phyloP scores from a whole-genome alignment of 2,888 invertebrate species.

The Eupithecia abbreviata region DNA sequence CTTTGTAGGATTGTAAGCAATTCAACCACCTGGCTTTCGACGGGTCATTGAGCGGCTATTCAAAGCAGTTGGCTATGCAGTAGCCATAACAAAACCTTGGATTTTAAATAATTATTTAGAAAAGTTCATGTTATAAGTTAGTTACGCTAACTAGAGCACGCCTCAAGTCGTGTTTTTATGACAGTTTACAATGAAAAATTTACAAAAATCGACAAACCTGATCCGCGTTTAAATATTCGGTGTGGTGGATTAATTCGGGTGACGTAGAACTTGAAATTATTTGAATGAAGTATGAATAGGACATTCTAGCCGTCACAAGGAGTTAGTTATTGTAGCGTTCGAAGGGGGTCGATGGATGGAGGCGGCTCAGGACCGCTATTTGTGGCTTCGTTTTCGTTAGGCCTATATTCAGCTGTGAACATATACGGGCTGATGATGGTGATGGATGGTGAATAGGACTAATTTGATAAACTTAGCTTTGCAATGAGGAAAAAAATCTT shows the following conservation, averaged over 20 bases:
- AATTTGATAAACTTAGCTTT: neutral
- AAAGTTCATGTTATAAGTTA: neutral
- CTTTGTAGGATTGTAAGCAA: slow-evolving; percentile 45
- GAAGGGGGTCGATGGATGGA: no score
- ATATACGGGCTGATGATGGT: no score
- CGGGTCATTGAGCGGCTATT: slow-evolving; percentile 39
- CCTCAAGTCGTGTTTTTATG: neutral
- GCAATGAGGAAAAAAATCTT: neutral
- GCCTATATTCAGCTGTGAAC: no score
- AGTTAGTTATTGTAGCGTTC: no score
- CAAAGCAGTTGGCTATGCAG: slow-evolving; percentile 11
- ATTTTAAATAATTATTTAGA: neutral
- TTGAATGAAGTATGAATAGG: neutral
- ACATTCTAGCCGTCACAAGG: no score
- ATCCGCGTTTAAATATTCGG: neutral
- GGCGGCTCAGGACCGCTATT: no score
- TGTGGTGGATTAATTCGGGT: neutral
- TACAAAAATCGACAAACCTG: neutral
- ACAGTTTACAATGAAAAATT: neutral
- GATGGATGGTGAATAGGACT: neutral
- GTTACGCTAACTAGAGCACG: neutral
- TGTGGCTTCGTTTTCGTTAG: no score
- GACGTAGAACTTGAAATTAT: neutral
- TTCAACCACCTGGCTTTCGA: slow-evolving; percentile 44
- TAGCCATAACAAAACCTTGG: slow-evolving; percentile 27